Evolutionary conservation across 1,140 invertebrate genomes (phyloP).

Genomic region (Pollicipes pollicipes): DNA sequence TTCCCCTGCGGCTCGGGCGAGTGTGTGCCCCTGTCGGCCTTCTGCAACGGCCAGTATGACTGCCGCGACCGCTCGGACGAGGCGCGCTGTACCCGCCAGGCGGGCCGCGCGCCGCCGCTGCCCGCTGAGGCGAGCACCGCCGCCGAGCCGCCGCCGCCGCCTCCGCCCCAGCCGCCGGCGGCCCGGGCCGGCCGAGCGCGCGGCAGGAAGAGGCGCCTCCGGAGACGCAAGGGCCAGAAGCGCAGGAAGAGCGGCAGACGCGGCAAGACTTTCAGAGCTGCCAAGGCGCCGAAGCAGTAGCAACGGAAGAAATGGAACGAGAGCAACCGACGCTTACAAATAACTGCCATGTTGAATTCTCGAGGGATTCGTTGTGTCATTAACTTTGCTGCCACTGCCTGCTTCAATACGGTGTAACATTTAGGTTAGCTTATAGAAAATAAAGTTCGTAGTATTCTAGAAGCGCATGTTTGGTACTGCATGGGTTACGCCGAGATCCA

Average conservation of each 20-base stretch:
- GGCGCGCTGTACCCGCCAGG: slow-evolving; percentile 10
- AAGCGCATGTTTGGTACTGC: not conserved
- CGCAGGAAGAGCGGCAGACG: too few species aligned
- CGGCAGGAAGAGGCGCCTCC: too few species aligned
- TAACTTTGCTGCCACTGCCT: not conserved
- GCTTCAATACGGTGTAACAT: not conserved
- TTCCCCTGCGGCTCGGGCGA: slow-evolving; percentile 10
- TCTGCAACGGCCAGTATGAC: slow-evolving; percentile 12
- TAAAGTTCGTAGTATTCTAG: not conserved
- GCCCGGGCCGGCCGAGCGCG: too few species aligned
- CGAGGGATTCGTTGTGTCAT: not conserved
- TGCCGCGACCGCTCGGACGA: slow-evolving; percentile 13
- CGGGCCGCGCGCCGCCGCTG: too few species aligned
- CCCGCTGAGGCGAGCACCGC: too few species aligned
- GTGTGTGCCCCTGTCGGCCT: slow-evolving; percentile 11
- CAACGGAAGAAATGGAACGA: not conserved
- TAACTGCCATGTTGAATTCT: slow-evolving; percentile 1
- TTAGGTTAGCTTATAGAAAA: not conserved
- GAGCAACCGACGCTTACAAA: not conserved
- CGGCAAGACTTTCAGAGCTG: not conserved
- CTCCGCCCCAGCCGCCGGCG: too few species aligned
- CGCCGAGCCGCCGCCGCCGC: too few species aligned
- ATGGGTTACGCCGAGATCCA: not conserved
- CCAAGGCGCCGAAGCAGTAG: not conserved
- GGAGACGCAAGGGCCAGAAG: too few species aligned